Percentiles rank a stretch among this genome's conserved stretches.
phyloP scores from a whole-genome alignment of 64 coral and sea anemone genomes.

The Porites australiensis region DNA sequence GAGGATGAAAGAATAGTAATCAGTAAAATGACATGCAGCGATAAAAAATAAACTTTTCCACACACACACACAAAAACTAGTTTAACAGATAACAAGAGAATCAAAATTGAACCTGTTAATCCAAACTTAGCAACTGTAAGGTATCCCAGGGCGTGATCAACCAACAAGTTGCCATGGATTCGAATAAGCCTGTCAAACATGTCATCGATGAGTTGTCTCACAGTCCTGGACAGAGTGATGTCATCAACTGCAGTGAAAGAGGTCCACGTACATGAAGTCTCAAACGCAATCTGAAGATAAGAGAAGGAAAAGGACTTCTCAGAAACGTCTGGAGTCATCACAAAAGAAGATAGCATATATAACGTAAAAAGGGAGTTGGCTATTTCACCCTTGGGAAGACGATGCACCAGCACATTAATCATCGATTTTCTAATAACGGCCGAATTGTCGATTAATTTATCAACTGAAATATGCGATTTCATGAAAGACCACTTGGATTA shows the following conservation, averaged over 20 bases:
- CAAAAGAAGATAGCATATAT: background rate
- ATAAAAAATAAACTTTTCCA: too few relatives aligned
- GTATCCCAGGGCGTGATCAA: conserved; percentile 82
- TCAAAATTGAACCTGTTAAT: conserved; percentile 68
- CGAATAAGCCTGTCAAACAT: conserved; percentile 85
- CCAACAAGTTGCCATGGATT: conserved; percentile 85
- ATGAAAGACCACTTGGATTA: too few relatives aligned
- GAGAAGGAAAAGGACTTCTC: background rate
- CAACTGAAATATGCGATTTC: too few relatives aligned
- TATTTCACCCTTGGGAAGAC: too few relatives aligned
- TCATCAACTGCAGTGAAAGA: conserved; percentile 72
- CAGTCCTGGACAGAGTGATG: conserved; percentile 53
- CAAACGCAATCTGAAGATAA: conserved; percentile 75
- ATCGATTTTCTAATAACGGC: too few relatives aligned
- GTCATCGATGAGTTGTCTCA: conserved; percentile 69
- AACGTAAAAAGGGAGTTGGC: too few relatives aligned
- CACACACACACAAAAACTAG: background rate
- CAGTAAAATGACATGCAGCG: too few relatives aligned
- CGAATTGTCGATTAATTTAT: too few relatives aligned
- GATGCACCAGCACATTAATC: too few relatives aligned
- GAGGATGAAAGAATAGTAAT: too few relatives aligned
- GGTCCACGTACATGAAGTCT: conserved; percentile 82
- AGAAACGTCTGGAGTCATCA: too few relatives aligned
- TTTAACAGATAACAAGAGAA: background rate
- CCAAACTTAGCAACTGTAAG: conserved; percentile 89